Conservation (phyloP, 2,888 invertebrate genomes). For the Netelia virgata region DNA sequence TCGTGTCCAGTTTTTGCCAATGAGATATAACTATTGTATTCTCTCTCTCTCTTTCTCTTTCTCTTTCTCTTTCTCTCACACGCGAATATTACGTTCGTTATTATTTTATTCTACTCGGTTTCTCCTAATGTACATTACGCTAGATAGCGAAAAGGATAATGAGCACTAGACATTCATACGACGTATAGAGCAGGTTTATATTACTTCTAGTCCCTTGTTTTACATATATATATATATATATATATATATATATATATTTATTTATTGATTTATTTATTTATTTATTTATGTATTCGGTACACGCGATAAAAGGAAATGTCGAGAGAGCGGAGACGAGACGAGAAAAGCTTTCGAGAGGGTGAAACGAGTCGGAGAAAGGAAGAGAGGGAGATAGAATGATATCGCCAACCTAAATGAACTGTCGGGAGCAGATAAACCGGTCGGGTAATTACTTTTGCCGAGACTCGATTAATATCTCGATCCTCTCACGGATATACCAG, state of each 20-base stretch:
- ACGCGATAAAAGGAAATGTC: background rate
- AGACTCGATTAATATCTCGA: conserved; percentile 75
- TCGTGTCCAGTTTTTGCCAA: background rate
- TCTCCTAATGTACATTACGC: background rate
- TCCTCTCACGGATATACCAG: conserved; percentile 42
- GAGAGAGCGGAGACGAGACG: conserved; percentile 1
- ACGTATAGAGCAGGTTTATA: background rate
- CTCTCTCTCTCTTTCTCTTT: background rate
- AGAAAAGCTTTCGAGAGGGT: conserved; percentile 52
- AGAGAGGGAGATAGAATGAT: conserved; percentile 8
- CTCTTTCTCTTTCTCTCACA: background rate
- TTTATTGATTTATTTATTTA: no score
- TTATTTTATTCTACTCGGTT: background rate
- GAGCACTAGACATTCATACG: conserved; percentile 1
- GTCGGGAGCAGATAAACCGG: conserved; percentile 75
- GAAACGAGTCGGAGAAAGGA: conserved; percentile 23
- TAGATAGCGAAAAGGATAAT: background rate
- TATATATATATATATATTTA: no score
- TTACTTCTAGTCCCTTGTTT: background rate
- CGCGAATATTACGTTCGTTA: background rate
- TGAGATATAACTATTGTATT: background rate
- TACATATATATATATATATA: background rate
- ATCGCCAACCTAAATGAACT: conserved; percentile 70
- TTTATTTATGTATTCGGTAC: background rate
- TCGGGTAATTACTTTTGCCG: conserved; percentile 76